phyloP scores from a whole-genome alignment of 2,113 vertebrate genomes.

The Melanerpes formicivorus region DNA sequence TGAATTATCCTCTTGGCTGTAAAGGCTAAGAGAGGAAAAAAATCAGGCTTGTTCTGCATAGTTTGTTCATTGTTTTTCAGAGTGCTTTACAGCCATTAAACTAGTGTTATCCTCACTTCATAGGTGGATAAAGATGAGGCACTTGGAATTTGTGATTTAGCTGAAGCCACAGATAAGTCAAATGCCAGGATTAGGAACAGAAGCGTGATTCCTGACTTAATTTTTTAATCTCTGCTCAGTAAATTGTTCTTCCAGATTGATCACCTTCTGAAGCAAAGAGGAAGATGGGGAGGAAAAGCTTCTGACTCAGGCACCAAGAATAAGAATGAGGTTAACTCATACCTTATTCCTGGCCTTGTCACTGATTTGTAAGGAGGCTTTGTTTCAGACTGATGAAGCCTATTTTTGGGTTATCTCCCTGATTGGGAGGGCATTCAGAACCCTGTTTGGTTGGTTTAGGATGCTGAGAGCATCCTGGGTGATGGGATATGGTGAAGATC shows the following conservation, averaged over 20 bases:
- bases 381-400: not conserved
- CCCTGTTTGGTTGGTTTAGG: not conserved
- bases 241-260: not conserved
- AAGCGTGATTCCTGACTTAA: not conserved
- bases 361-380: not conserved
- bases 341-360: not conserved
- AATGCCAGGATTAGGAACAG: not conserved
- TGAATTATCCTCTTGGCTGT: conserved; percentile 26
- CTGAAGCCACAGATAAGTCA: not conserved
- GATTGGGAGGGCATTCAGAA: not conserved
- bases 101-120: not conserved
- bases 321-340: not conserved
- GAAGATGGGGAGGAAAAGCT: not conserved
- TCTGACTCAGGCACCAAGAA: not conserved
- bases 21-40: conserved; percentile 6
- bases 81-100: not conserved
- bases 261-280: not conserved
- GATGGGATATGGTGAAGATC: not conserved
- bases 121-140: not conserved
- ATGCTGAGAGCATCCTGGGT: not conserved
- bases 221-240: not conserved
- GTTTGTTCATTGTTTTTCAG: not conserved
- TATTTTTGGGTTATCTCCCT: not conserved
- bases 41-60: not conserved
- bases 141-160: not conserved